Evolutionary conservation across 2,888 invertebrate genomes (phyloP).

Genomic region (Phalera bucephala): DNA sequence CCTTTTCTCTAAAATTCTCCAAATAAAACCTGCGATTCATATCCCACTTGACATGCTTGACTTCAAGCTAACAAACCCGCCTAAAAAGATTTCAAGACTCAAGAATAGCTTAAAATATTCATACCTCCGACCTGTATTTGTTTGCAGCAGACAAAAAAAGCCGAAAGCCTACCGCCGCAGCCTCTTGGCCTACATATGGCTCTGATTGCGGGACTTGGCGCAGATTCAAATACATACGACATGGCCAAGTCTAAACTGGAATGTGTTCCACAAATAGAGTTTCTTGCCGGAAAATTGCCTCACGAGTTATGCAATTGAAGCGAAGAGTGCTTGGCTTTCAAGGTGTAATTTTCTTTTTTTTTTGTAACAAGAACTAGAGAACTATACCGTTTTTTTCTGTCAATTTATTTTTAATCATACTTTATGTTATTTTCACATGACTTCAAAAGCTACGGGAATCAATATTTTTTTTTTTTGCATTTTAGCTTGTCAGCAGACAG

Average conservation of each 20-base stretch:
- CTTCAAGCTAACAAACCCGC: conserved; percentile 1
- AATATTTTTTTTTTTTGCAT: no score
- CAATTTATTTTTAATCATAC: no score
- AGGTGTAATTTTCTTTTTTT: no score
- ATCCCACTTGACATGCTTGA: no score
- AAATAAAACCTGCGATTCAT: no score
- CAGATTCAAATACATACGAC: conserved; percentile 56
- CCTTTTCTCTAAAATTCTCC: no score
- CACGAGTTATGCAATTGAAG: conserved; percentile 14
- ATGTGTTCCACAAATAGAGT: conserved; percentile 46
- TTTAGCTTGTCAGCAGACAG: no score
- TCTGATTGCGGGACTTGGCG: conserved; percentile 72
- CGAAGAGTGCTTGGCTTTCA: neutral
- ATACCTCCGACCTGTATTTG: conserved; percentile 31
- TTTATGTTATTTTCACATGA: no score
- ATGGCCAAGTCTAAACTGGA: conserved; percentile 37
- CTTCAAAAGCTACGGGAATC: no score
- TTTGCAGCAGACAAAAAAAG: conserved; percentile 31
- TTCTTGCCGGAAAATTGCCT: conserved; percentile 14
- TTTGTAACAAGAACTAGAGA: no score
- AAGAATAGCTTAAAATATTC: conserved; percentile 29
- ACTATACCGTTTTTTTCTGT: no score
- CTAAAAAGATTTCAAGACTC: conserved; percentile 1
- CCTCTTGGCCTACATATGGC: conserved; percentile 75
- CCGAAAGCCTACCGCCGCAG: conserved; percentile 55